A percentile compares a stretch with the other conserved stretches of the same genome.
Evolutionary conservation across 2,888 invertebrate species (phyloP).

Genomic region (Drosophila putrida): DNA sequence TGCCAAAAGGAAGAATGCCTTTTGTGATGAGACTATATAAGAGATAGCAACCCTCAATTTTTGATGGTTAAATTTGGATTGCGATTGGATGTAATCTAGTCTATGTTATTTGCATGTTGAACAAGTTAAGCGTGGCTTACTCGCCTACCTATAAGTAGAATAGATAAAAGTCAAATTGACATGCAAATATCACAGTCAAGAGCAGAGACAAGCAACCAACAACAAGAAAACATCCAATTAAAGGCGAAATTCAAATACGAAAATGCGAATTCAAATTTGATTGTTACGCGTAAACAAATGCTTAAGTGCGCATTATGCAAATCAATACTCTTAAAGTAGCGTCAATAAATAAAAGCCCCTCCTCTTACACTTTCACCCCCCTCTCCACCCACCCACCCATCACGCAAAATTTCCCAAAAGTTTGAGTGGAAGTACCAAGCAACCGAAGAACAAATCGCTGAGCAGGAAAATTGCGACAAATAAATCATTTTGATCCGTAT

Average conservation of each 20-base stretch:
- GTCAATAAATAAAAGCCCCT: constrained; percentile 70
- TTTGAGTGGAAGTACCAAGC: constrained; percentile 34
- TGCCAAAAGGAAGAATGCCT: background rate
- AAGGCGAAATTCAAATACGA: constrained; percentile 70
- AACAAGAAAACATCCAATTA: constrained; percentile 73
- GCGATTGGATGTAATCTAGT: constrained; percentile 49
- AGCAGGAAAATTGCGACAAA: constrained; percentile 81
- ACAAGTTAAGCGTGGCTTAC: constrained; percentile 72
- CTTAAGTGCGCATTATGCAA: constrained; percentile 81
- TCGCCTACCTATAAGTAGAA: constrained; percentile 49
- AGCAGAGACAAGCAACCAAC: background rate
- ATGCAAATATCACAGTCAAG: constrained; percentile 63
- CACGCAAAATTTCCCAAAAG: background rate
- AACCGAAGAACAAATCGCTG: constrained; percentile 68
- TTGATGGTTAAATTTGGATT: constrained; percentile 20
- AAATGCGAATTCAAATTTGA: constrained; percentile 80
- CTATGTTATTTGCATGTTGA: constrained; percentile 71
- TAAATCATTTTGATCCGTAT: constrained; percentile 80
- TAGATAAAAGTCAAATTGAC: constrained; percentile 78
- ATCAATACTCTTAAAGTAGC: constrained; percentile 81
- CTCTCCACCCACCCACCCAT: background rate
- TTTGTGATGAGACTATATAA: background rate
- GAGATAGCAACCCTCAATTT: background rate
- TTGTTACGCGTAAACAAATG: constrained; percentile 81
- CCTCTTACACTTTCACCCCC: background rate